Evolutionary conservation across 2,888 invertebrate genomes (phyloP), one percentile per base, ranked within the genome.

Genomic region (Agonopterix arenella): DNA sequence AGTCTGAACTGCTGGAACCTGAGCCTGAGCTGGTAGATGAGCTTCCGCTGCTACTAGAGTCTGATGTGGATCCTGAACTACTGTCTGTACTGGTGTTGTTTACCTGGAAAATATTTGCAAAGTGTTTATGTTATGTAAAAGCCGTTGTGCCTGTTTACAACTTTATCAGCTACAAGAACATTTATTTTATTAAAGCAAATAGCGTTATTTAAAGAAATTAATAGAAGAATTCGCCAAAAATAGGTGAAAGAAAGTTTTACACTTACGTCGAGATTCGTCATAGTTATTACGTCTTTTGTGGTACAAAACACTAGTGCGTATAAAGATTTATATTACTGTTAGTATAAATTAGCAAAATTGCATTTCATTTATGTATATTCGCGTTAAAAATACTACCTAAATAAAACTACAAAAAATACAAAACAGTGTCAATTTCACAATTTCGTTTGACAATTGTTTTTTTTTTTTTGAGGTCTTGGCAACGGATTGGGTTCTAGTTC

Each of bases 21-120:
- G 93, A 93, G 42, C 92, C 94, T 0, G 94, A 93, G 50, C 92
- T 92, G 54, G 92, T 93, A 0, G 94, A 92, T 0, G 93, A 93
- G 52, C 93, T 93, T 41, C 92, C 93, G 62, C 93, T 92, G 51
- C 91, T 91, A 64, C 91, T 93, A 0, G 92, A 93, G 59, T 93
- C 94, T 0, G 94, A 93, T 3, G 91, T 88, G 8, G 93, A 92
- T 5, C 90, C 93, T 36, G 93, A 92, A 61, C 91, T 91, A 53
- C 92, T 91, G 59, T 92, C 93, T 11, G 92, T 91, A 59, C 90
- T 91, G 56, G 89, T 90, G 58, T 90, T 90, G 52, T 72, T 81
- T 36, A 85, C 86, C 85, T 89, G 63, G 37, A 80, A 11, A 48
- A 18, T 48, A 38, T 4, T 11, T 49, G 9, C n/a, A 13, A 36